These are phyloP conservation scores for Scytalopus superciliaris DNA, from an alignment of 2,113 vertebrate species.

Conservation along the genomic window DNA sequence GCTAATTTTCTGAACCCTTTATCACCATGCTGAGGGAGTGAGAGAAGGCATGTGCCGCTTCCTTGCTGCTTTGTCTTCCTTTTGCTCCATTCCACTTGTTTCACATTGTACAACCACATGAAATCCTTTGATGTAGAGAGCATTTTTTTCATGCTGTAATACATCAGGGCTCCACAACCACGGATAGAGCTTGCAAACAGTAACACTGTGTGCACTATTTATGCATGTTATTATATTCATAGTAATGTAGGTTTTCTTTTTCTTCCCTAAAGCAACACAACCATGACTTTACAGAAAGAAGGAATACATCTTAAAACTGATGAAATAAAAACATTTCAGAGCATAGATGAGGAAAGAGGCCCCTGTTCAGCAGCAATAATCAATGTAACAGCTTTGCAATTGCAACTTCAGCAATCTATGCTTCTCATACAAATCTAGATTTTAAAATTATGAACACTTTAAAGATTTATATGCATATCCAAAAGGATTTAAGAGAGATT, in stretches of 20 bases:
- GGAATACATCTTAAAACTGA: not conserved
- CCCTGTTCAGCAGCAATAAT: not conserved
- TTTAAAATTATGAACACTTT: not conserved
- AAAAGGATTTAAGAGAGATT: not conserved
- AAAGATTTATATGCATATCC: not conserved
- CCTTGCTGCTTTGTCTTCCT: not conserved
- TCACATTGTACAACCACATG: not conserved
- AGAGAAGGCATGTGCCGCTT: not conserved
- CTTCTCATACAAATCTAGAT: not conserved
- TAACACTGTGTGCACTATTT: not conserved
- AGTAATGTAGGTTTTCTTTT: not conserved
- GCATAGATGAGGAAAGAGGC: not conserved
- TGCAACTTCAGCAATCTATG: not conserved
- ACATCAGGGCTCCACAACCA: not conserved
- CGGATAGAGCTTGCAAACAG: not conserved
- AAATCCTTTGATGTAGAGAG: not conserved
- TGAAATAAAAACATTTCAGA: not conserved
- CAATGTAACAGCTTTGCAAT: not conserved
- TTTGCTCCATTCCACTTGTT: not conserved
- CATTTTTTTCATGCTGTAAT: not conserved
- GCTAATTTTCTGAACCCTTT: not conserved
- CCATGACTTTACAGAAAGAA: not conserved
- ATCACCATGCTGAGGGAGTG: slow-evolving; percentile 5
- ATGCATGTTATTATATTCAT: not conserved
- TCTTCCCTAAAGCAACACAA: not conserved